Conservation (phyloP, 2,113 vertebrate genomes). For the Sturnus vulgaris region DNA sequence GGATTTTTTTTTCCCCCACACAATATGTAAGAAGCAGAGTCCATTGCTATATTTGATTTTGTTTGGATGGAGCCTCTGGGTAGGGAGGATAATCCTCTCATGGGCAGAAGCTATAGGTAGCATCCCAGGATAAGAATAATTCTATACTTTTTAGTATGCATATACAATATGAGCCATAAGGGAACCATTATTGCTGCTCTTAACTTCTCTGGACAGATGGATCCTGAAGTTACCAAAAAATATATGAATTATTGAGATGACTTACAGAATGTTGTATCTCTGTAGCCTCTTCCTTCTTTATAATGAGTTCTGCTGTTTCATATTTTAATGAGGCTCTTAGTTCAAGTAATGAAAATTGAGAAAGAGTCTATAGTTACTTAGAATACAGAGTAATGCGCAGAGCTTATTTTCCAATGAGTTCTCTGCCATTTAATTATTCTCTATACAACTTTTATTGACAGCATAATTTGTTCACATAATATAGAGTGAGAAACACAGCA, state of each 20-base stretch:
- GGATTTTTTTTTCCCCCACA: not conserved
- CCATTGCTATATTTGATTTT: not conserved
- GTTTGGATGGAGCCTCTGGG: not conserved
- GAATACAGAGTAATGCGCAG: not conserved
- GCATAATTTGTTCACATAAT: constrained; percentile 14
- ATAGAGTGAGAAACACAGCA: constrained; percentile 4
- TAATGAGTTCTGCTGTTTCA: not conserved
- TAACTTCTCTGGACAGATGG: not conserved
- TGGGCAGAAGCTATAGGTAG: not conserved
- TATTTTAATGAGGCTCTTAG: constrained; percentile 19
- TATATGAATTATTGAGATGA: not conserved
- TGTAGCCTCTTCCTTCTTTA: not conserved
- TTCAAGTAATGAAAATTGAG: constrained; percentile 3
- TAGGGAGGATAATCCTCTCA: not conserved
- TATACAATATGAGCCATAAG: not conserved
- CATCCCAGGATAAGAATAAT: not conserved
- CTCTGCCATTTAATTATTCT: constrained; percentile 17
- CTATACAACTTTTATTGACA: not conserved
- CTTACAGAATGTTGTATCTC: not conserved
- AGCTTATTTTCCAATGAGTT: not conserved
- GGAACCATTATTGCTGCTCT: not conserved
- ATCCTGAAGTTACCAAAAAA: not conserved
- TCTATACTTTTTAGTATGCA: not conserved
- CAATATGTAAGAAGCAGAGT: not conserved
- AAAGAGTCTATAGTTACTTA: not conserved